These are phyloP conservation scores for Ornithorhynchus anatinus DNA, from an alignment of 2,113 vertebrate genomes.

Conservation along the genomic window DNA sequence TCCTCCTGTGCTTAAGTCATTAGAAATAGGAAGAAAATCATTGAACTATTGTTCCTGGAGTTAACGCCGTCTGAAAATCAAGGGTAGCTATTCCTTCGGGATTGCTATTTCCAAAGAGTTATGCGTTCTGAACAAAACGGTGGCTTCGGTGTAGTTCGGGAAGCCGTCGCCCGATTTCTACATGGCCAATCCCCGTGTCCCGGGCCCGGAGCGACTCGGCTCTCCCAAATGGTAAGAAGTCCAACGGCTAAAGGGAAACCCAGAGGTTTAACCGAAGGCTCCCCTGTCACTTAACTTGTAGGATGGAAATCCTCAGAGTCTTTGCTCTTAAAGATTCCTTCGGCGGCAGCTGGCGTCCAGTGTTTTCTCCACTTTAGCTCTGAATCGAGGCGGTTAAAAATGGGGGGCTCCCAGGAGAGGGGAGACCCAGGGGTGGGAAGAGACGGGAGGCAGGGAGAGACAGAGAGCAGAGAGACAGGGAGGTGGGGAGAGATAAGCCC, in stretches of 20 bases:
- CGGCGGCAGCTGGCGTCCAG: too few species aligned
- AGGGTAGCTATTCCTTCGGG: not conserved
- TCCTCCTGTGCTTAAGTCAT: conserved; percentile 15
- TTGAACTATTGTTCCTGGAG: conserved; percentile 49
- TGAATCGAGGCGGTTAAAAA: too few species aligned
- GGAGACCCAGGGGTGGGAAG: too few species aligned
- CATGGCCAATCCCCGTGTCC: conserved; percentile 12
- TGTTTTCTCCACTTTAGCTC: too few species aligned
- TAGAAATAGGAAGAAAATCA: conserved; percentile 62
- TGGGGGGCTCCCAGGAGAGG: too few species aligned
- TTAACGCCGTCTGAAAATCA: conserved; percentile 60
- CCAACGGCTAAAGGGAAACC: not conserved
- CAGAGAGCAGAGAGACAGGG: too few species aligned
- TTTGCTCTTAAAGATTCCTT: too few species aligned
- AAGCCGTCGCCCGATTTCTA: conserved; percentile 27
- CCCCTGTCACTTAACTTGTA: conserved; percentile 50
- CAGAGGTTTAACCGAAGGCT: conserved; percentile 60
- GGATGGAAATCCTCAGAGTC: too few species aligned
- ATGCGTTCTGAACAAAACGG: not conserved
- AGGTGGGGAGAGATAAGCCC: too few species aligned
- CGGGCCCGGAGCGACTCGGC: not conserved
- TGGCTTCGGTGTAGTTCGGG: conserved; percentile 27
- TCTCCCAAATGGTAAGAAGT: not conserved
- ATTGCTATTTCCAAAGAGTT: conserved; percentile 37
- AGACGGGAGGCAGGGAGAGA: too few species aligned